These are phyloP conservation scores for Leptonema lineaticorne DNA, from an alignment of 1,140 invertebrate genomes.

Conservation along the genomic window DNA sequence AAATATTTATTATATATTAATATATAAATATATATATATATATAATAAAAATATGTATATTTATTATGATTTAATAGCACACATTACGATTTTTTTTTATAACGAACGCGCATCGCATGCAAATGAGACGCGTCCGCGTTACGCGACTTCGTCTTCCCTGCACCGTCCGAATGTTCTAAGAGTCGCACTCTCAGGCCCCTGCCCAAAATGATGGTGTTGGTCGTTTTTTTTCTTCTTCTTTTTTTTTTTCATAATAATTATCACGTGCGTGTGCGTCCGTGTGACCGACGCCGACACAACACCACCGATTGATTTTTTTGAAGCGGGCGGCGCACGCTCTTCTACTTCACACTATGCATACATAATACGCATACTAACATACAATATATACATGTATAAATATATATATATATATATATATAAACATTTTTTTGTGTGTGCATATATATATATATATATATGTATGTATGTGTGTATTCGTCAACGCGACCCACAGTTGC, in stretches of 20 bases:
- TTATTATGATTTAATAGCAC: too few relatives aligned
- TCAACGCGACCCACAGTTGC: background rate
- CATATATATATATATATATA: too few relatives aligned
- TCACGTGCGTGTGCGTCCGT: conserved; percentile 27
- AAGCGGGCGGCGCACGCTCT: background rate
- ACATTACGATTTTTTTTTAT: too few relatives aligned
- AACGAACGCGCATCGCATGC: background rate
- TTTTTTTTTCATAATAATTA: conserved; percentile 29
- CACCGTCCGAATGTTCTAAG: background rate
- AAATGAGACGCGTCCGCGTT: background rate
- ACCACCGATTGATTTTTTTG: conserved; percentile 14
- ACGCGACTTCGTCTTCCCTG: background rate
- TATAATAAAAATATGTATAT: too few relatives aligned
- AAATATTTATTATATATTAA: too few relatives aligned
- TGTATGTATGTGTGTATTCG: background rate
- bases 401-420: too few relatives aligned
- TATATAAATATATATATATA: too few relatives aligned
- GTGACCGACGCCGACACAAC: conserved; percentile 13
- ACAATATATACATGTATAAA: too few relatives aligned
- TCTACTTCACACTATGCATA: too few relatives aligned
- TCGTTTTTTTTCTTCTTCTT: background rate
- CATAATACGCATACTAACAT: too few relatives aligned
- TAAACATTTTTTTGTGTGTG: too few relatives aligned
- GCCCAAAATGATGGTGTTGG: background rate
- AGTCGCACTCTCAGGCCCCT: too few relatives aligned